Evolutionary conservation across 2,113 vertebrate species (phyloP).

Genomic region (Pelecanus crispus): DNA sequence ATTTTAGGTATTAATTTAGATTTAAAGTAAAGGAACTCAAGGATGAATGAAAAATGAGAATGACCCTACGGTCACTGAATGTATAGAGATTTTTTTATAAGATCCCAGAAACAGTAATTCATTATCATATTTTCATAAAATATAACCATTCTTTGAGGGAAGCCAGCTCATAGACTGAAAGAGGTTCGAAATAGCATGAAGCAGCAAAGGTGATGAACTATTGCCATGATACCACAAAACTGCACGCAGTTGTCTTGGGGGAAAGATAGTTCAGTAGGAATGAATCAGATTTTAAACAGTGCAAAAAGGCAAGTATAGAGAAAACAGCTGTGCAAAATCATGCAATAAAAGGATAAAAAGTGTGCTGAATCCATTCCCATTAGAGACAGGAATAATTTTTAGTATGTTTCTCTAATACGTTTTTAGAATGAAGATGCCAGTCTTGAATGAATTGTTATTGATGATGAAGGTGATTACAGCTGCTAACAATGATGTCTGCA

Average conservation of each 20-base stretch:
- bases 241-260: not conserved
- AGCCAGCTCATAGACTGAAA: not conserved
- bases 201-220: not conserved
- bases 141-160: not conserved
- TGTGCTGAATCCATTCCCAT: not conserved
- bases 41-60: not conserved
- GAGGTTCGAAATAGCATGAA: not conserved
- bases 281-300: not conserved
- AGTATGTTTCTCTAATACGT: not conserved
- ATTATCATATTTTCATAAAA: not conserved
- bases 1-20: not conserved
- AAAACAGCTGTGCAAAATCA: not conserved
- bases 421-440: not conserved
- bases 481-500: not conserved
- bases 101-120: not conserved
- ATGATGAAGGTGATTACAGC: not conserved
- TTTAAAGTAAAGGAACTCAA: not conserved
- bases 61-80: not conserved
- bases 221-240: not conserved
- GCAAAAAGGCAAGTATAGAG: not conserved
- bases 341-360: not conserved
- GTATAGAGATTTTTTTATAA: not conserved
- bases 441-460: not conserved
- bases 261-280: not conserved
- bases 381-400: not conserved